Conservation (phyloP, 2,797 vertebrate genomes). For the Poeciliopsis gracilis region DNA sequence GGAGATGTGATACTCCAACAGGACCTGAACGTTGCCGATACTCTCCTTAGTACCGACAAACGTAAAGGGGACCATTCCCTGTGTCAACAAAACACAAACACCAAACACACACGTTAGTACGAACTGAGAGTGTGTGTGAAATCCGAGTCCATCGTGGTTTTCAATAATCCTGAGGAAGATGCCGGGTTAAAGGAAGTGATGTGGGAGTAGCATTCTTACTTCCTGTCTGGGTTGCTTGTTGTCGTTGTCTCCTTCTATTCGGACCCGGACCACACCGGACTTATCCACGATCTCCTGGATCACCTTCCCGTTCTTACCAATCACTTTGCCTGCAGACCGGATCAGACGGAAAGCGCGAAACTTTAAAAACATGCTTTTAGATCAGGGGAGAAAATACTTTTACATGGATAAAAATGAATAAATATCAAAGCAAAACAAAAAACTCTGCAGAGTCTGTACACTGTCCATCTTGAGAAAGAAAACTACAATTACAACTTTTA, state of each 20-base stretch:
- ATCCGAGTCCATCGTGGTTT: background rate
- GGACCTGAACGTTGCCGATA: conserved; percentile 95
- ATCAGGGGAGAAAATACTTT: too few relatives aligned
- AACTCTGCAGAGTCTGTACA: background rate
- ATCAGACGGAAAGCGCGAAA: background rate
- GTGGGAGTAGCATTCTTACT: conserved; percentile 80
- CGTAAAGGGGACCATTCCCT: conserved; percentile 99
- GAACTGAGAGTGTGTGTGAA: background rate
- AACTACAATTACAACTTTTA: background rate
- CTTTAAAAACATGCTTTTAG: too few relatives aligned
- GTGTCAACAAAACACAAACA: conserved; percentile 67
- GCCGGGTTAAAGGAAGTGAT: background rate
- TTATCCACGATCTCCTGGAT: conserved; percentile 99
- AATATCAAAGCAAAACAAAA: too few relatives aligned
- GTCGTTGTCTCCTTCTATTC: conserved; percentile 98
- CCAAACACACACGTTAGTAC: conserved; percentile 54
- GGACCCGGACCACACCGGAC: conserved; percentile 96
- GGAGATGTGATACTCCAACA: conserved; percentile 97
- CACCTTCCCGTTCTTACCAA: conserved; percentile 98
- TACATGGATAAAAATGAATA: too few relatives aligned
- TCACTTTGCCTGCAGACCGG: conserved; percentile 90
- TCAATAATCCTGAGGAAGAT: background rate
- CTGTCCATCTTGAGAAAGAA: background rate
- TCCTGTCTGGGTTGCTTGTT: conserved; percentile 93
- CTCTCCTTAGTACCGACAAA: conserved; percentile 99